These are phyloP conservation scores for Anagrus nilaparvatae DNA, from an alignment of 1,140 invertebrate genomes.

Conservation along the genomic window DNA sequence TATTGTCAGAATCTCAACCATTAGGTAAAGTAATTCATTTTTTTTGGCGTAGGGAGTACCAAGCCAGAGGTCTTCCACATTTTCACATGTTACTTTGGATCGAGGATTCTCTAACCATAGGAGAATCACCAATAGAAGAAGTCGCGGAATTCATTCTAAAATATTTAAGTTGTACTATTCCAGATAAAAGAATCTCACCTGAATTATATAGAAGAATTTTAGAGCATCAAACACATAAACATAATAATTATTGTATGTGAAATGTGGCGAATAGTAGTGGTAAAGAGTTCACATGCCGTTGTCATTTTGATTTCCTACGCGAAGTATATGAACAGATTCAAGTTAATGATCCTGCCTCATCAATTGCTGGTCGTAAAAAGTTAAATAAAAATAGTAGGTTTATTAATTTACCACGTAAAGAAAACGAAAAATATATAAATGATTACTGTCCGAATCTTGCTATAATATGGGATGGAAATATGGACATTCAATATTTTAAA, in stretches of 20 bases:
- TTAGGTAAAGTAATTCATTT: slow-evolving; percentile 25
- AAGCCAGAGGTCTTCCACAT: slow-evolving; percentile 24
- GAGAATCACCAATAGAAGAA: slow-evolving; percentile 20
- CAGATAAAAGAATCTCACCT: slow-evolving; percentile 16
- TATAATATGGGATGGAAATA: slow-evolving; percentile 23
- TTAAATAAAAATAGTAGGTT: slow-evolving; percentile 20
- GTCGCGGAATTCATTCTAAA: slow-evolving; percentile 29
- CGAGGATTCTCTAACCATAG: slow-evolving; percentile 23
- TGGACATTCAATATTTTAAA: slow-evolving; percentile 23
- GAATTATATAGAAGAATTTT: slow-evolving; percentile 18
- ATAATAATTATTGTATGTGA: slow-evolving; percentile 17
- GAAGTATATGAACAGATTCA: slow-evolving; percentile 14
- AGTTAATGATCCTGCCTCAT: slow-evolving; percentile 18
- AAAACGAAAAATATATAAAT: slow-evolving; percentile 21
- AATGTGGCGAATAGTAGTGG: slow-evolving; percentile 10
- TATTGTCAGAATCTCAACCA: slow-evolving; percentile 21
- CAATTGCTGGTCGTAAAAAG: slow-evolving; percentile 20
- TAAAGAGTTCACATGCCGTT: slow-evolving; percentile 14
- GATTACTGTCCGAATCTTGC: slow-evolving; percentile 25
- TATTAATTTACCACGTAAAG: slow-evolving; percentile 20
- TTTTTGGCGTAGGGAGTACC: slow-evolving; percentile 22
- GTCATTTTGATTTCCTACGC: slow-evolving; percentile 21
- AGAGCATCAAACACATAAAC: slow-evolving; percentile 18
- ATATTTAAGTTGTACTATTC: slow-evolving; percentile 27
- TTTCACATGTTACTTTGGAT: slow-evolving; percentile 30